Percentiles rank a stretch among this genome's conserved stretches.
These are phyloP conservation scores for Augochlora pura DNA, from an alignment of 1,140 invertebrate genomes.

Conservation along the genomic window DNA sequence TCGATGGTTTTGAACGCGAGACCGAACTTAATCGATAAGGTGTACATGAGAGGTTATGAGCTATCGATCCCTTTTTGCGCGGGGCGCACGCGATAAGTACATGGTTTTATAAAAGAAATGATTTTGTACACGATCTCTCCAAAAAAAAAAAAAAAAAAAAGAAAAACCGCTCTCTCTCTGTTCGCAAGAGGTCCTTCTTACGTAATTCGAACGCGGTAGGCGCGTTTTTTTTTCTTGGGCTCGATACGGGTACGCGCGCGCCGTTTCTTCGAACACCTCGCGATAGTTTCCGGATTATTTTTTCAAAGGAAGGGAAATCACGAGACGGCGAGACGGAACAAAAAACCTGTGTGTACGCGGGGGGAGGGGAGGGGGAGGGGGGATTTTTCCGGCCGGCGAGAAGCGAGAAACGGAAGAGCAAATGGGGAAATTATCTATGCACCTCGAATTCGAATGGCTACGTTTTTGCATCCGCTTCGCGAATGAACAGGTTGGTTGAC, in stretches of 20 bases:
- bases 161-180: too few relatives aligned
- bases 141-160: too few relatives aligned
- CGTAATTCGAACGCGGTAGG: conserved; percentile 36
- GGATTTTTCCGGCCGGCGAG: too few relatives aligned
- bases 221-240: conserved; percentile 32
- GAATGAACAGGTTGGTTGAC: conserved; percentile 6
- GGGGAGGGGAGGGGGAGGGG: not conserved
- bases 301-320: conserved; percentile 50
- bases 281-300: conserved; percentile 65
- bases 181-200: conserved; percentile 28
- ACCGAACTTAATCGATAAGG: conserved; percentile 41
- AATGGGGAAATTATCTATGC: conserved; percentile 10
- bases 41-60: conserved; percentile 35
- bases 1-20: too few relatives aligned
- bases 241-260: conserved; percentile 38
- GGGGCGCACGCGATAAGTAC: conserved; percentile 10
- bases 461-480: conserved; percentile 11
- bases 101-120: conserved; percentile 43
- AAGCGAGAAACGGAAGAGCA: conserved; percentile 10
- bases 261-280: conserved; percentile 61
- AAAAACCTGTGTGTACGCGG: too few relatives aligned
- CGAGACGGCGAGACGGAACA: too few relatives aligned
- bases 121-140: conserved; percentile 56
- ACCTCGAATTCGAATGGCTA: conserved; percentile 40
- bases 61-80: conserved; percentile 47